Conservation (phyloP, 2,888 invertebrate genomes). For the Danaus chrysippus region DNA sequence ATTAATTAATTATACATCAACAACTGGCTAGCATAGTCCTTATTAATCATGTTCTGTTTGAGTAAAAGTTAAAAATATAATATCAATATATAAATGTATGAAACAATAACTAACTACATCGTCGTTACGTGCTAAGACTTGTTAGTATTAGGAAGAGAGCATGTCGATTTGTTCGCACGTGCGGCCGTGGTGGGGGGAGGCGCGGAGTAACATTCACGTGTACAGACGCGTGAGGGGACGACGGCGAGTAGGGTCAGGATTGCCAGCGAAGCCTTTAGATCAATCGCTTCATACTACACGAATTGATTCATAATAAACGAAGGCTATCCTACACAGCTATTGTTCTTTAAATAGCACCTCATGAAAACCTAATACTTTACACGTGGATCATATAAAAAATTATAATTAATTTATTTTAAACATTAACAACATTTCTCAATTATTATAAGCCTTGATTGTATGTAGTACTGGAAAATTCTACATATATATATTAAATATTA, state of each 20-base stretch:
- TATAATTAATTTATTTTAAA: too few relatives aligned
- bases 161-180: slow-evolving; percentile 13
- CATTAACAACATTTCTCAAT: too few relatives aligned
- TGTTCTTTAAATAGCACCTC: neutral
- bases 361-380: neutral
- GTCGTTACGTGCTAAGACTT: neutral
- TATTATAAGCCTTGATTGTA: too few relatives aligned
- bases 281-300: neutral
- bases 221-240: slow-evolving; percentile 30
- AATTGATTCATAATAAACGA: neutral
- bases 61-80: too few relatives aligned
- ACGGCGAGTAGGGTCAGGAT: slow-evolving; percentile 13
- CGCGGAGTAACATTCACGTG: slow-evolving; percentile 27
- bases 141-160: slow-evolving; percentile 4
- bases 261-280: slow-evolving; percentile 3
- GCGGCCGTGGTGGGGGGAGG: slow-evolving; percentile 17
- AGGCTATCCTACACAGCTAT: neutral
- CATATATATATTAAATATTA: too few relatives aligned
- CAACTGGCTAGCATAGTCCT: too few relatives aligned
- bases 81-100: neutral
- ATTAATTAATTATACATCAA: too few relatives aligned
- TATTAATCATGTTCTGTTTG: too few relatives aligned
- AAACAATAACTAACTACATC: neutral
- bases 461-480: too few relatives aligned
- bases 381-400: neutral